Evolutionary conservation across 2,888 invertebrate genomes (phyloP), one percentile per base, ranked within the genome.

Genomic region (Tetragonula carbonaria): DNA sequence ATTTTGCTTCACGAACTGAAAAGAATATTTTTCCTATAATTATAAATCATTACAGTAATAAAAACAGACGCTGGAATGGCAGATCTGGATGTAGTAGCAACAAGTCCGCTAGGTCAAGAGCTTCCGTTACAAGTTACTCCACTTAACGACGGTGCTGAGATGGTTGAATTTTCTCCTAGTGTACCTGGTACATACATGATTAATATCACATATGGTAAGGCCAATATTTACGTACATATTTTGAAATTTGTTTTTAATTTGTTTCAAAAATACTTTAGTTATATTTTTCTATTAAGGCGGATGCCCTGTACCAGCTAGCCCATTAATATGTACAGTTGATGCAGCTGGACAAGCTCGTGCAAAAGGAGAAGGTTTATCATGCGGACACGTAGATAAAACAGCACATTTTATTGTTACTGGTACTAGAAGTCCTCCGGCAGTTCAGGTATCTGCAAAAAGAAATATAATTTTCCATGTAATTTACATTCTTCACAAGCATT

Each of bases 71-170:
- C 97, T 57, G 98, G 98, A 57, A 96, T 97, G 74, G 98, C 98
- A 2, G 98, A 98, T 91, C 94, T 99, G 71, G 98, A 98, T 93
- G 97, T 98, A 4, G 97, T 97, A 66, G 98, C 98, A 65, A 97
- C 98, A 65, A 97, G 98, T 87, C 98, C 99, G 45, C 96, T 97
- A 50, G 98, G 98, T 70, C 97, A 97, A 91, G 96, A 97, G 82
- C 95, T 99, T 57, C 97, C 98, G 0, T 96, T 98, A 6, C 97
- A 98, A 92, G 96, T 98, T 23, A 96, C 95, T 66, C 95, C 96
- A 33, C 95, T 97, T 38, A 97, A 97, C 74, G 97, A 97, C 82
- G 95, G 96, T 50, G 94, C 96, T 18, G 96, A 97, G 91, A 96
- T 97, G 89, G 97, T 99, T 74, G 97, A 98, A 86, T 97, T 99